Evolutionary conservation across 2,113 vertebrate species (phyloP).

Genomic region (Falcunculus frontatus): DNA sequence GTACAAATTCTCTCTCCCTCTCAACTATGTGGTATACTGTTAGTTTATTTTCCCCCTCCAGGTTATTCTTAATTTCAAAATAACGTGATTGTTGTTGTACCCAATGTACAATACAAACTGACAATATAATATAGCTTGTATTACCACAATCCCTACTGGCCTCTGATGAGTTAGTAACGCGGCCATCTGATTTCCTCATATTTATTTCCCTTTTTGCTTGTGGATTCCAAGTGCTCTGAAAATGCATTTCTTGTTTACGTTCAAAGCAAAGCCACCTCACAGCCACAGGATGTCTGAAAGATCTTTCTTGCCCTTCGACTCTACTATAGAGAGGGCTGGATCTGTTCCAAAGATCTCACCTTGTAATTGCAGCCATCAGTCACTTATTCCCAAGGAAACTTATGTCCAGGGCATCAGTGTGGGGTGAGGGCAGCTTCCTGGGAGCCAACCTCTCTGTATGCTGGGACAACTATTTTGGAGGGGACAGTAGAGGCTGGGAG

Average conservation of each 20-base stretch:
- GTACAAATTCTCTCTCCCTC: not conserved
- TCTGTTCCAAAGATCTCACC: not conserved
- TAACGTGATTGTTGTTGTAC: not conserved
- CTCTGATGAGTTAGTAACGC: conserved; percentile 30
- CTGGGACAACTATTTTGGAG: not conserved
- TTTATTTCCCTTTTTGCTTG: not conserved
- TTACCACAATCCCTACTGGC: not conserved
- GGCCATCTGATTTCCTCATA: not conserved
- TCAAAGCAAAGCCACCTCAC: not conserved
- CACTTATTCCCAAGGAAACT: not conserved
- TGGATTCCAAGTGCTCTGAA: not conserved
- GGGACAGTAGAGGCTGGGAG: not conserved
- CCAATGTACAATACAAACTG: conserved; percentile 28
- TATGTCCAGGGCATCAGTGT: not conserved
- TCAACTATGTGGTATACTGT: not conserved
- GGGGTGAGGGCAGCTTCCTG: not conserved
- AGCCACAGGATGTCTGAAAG: not conserved
- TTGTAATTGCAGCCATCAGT: not conserved
- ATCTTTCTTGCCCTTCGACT: not conserved
- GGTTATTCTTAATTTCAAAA: conserved; percentile 59
- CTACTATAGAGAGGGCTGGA: not conserved
- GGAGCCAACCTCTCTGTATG: not conserved
- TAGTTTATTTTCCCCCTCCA: conserved; percentile 33
- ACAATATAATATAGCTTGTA: conserved; percentile 18
- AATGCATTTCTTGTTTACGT: not conserved